A percentile compares a stretch with the other conserved stretches of the same genome.
phyloP scores from a whole-genome alignment of 2,797 vertebrate species.

The Poeciliopsis gracilis region DNA sequence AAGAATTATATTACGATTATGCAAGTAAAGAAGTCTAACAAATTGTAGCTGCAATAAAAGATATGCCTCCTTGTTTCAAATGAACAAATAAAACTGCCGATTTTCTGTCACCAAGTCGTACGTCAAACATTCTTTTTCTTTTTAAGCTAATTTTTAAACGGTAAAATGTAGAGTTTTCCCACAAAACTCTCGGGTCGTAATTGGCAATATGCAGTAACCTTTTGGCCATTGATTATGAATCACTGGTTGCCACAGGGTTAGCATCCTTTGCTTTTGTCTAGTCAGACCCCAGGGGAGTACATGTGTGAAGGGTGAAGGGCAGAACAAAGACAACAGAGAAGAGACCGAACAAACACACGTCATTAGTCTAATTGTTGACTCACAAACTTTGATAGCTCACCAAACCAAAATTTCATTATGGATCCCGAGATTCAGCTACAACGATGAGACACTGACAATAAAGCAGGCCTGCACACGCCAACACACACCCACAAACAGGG shows the following conservation, averaged over 20 bases:
- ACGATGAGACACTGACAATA: slow-evolving; percentile 3
- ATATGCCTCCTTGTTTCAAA: not conserved
- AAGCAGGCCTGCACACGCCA: slow-evolving; percentile 4
- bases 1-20: not conserved
- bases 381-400: not conserved
- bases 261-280: slow-evolving; percentile 60
- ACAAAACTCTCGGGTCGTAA: slow-evolving; percentile 2
- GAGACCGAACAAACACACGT: slow-evolving; percentile 32
- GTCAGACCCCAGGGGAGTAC: slow-evolving; percentile 54
- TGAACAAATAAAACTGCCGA: not conserved
- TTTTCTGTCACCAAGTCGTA: not conserved
- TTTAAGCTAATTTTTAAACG: not conserved
- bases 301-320: slow-evolving; percentile 63
- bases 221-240: slow-evolving; percentile 49
- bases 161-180: not conserved
- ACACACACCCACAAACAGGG: slow-evolving; percentile 13
- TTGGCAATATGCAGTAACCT: slow-evolving; percentile 15
- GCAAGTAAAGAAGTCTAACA: not conserved
- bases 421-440: not conserved
- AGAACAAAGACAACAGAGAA: slow-evolving; percentile 40
- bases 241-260: slow-evolving; percentile 43
- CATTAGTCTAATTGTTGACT: not conserved
- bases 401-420: not conserved
- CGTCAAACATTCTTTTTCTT: not conserved
- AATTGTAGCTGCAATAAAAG: not conserved